Percentiles rank a stretch among this genome's conserved stretches.
Conservation (phyloP, 30 jellyfish, hydroid and myxozoan genomes). For the Cassiopea xamachana region DNA sequence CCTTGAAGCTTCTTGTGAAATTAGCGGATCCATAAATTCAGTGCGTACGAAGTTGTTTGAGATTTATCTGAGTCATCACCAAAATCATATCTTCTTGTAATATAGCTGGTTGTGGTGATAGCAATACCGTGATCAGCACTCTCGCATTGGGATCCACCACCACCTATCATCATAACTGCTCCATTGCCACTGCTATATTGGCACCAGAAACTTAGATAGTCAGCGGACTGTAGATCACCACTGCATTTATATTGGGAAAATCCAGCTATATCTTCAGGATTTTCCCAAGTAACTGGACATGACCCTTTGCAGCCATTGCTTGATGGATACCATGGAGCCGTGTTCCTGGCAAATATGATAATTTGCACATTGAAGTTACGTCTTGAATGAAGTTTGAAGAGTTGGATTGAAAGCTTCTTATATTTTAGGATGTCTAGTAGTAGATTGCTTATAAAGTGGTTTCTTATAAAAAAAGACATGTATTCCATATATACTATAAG, state of each 20-base stretch:
- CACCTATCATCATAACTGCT: slow-evolving; percentile 61
- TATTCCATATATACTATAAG: not conserved
- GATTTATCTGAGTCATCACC: slow-evolving; percentile 14
- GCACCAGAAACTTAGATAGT: slow-evolving; percentile 59
- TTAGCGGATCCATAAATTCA: slow-evolving; percentile 34
- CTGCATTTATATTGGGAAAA: slow-evolving; percentile 33
- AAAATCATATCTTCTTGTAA: not conserved
- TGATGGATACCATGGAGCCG: slow-evolving; percentile 17
- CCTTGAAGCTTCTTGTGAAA: too few species aligned
- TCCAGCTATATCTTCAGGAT: slow-evolving; percentile 13
- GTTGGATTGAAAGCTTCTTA: too few species aligned
- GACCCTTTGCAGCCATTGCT: slow-evolving; percentile 26
- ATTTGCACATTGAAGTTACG: too few species aligned
- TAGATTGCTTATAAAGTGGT: too few species aligned
- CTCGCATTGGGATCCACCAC: slow-evolving; percentile 58
- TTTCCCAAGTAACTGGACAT: slow-evolving; percentile 11
- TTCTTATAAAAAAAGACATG: too few species aligned
- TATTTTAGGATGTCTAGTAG: too few species aligned
- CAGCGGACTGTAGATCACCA: slow-evolving; percentile 7
- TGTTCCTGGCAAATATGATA: slow-evolving; percentile 9
- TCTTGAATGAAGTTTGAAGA: too few species aligned
- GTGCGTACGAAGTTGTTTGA: slow-evolving; percentile 6
- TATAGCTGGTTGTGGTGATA: slow-evolving; percentile 14
- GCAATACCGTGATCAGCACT: slow-evolving; percentile 68
- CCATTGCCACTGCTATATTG: slow-evolving; percentile 67